phyloP scores from a whole-genome alignment of 1,140 invertebrate genomes.

The Aricia agestis region DNA sequence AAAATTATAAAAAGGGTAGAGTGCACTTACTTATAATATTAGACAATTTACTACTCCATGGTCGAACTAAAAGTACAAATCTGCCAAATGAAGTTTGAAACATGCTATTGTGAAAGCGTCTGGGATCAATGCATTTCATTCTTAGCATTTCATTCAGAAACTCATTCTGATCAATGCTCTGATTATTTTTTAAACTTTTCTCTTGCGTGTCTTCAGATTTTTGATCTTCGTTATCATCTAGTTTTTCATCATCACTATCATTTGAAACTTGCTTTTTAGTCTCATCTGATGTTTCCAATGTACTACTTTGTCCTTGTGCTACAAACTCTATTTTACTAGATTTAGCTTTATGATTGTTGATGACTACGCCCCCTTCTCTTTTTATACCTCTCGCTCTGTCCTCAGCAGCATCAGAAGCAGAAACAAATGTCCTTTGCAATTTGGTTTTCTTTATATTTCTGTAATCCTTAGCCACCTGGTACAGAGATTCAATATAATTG shows the following conservation, averaged over 20 bases:
- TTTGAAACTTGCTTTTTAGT: conserved; percentile 4
- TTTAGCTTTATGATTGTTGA: conserved; percentile 37
- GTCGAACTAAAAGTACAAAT: conserved; percentile 52
- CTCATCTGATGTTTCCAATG: background rate
- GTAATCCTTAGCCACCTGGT: conserved; percentile 74
- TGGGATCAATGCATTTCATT: conserved; percentile 46
- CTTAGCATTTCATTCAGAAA: conserved; percentile 48
- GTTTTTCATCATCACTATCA: conserved; percentile 24
- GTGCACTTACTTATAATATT: conserved; percentile 55
- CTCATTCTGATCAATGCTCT: conserved; percentile 29
- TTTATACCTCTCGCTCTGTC: conserved; percentile 71
- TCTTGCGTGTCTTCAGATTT: conserved; percentile 15
- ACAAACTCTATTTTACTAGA: conserved; percentile 51
- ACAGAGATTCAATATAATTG: conserved; percentile 11
- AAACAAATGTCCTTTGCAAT: conserved; percentile 80
- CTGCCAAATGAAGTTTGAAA: conserved; percentile 52
- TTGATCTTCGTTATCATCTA: conserved; percentile 9
- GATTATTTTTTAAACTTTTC: conserved; percentile 8
- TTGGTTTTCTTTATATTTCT: conserved; percentile 77
- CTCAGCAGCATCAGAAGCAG: conserved; percentile 80
- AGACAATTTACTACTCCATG: conserved; percentile 47
- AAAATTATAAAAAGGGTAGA: background rate
- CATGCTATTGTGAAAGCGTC: conserved; percentile 51
- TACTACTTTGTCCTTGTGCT: conserved; percentile 34
- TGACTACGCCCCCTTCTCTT: conserved; percentile 71